Base-by-base conservation (phyloP, 1,140 invertebrate genomes). In the Ips typographus region DNA sequence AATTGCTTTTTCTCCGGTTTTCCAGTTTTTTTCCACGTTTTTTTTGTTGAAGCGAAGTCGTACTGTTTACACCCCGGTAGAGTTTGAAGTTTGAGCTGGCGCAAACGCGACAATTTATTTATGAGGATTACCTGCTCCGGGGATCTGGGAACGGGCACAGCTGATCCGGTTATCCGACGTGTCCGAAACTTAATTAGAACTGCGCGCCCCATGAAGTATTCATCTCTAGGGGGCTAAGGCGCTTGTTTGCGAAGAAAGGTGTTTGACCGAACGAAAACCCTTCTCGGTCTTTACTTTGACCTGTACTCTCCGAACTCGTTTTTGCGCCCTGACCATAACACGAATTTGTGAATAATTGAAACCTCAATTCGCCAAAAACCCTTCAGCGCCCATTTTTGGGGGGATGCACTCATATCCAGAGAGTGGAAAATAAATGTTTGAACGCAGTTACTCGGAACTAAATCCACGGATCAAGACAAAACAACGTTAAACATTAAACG, bases 101-200 rank as follows among this genome's bases (percentile, higher is more conserved):
- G 44, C 7, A 49, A 49, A 49, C 44, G 52, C 2, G 37, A 55
- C 52, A 42, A 59, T 59, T 40, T 59, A 59, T 59, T 59, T 42
- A 59, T 59, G 40, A 42, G 40, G 57, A 59, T 59, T 59, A 59
- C 52, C 6, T n/a, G 57, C 39, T 36, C 38, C n/a, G 8, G 2
- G 37, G 57, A 42, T 7, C 40, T 38, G 60, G 22, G 57, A 59
- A 36, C 41, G 8, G 57, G 39, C 7, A n/a, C 57, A 41, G 57
- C 57, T 59, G 57, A 59, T 59, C 57, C 38, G 42, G 57, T 59
- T 59, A 59, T 59, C 57, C 57, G 41, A 40, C 57, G 57, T 49
- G 60, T 62, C 60, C 60, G 60, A 62, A 62, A 62, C 60, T 62
- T 62, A 62, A 62, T 62, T 62, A 62, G 60, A 37, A 38, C 60